Conservation (phyloP, 2,797 vertebrate genomes). For the Glyptemys insculpta region DNA sequence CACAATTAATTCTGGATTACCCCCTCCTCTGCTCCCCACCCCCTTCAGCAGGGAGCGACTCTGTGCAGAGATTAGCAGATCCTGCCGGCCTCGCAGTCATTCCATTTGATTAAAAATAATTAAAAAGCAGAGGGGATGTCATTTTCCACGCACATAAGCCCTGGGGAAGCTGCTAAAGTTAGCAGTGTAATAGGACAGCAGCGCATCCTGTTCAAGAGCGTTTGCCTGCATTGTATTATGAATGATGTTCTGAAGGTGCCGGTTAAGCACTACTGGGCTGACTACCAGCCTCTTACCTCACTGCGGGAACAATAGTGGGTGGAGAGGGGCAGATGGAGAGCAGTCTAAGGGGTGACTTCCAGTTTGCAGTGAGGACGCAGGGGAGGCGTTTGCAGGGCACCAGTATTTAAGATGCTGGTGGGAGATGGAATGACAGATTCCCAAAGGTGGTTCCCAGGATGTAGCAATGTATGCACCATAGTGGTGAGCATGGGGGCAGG, state of each 20-base stretch:
- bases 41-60: no score
- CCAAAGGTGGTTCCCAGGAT: background rate
- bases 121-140: background rate
- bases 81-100: fast-evolving
- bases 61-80: background rate
- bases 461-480: background rate
- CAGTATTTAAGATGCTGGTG: background rate
- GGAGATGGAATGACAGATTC: background rate
- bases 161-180: background rate
- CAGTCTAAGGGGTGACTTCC: background rate
- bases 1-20: background rate
- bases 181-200: background rate
- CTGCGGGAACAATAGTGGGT: background rate
- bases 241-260: background rate
- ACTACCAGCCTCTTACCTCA: background rate
- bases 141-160: background rate
- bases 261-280: background rate
- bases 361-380: background rate
- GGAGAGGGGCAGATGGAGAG: background rate
- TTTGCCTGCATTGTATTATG: fast-evolving
- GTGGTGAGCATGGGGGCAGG: no score
- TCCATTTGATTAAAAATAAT: background rate
- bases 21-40: background rate
- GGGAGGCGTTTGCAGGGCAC: background rate
- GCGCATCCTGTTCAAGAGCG: fast-evolving